Evolutionary conservation across 2,888 invertebrate genomes (phyloP).

Genomic region (Spodoptera littoralis): DNA sequence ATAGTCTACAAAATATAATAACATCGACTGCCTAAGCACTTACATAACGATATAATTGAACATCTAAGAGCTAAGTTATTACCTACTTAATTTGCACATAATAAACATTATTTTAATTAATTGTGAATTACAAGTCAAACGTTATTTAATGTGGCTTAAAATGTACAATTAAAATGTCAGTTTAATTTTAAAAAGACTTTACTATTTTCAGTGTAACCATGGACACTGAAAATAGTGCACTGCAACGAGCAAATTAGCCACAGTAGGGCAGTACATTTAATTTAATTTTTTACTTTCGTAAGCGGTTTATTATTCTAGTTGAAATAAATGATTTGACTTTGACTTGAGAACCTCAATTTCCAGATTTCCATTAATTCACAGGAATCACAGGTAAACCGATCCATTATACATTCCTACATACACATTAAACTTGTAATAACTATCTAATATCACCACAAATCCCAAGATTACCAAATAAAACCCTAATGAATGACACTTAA

Average conservation of each 20-base stretch:
- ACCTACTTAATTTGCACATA: conserved; percentile 1
- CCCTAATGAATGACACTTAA: conserved; percentile 41
- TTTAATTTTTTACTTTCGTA: too few relatives aligned
- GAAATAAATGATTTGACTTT: too few relatives aligned
- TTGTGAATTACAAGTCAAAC: conserved; percentile 2
- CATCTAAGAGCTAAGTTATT: neutral
- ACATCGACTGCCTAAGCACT: conserved; percentile 1
- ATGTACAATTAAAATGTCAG: neutral
- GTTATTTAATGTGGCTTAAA: neutral
- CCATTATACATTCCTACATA: neutral
- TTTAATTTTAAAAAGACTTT: neutral
- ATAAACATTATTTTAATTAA: neutral
- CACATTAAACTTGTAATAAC: neutral
- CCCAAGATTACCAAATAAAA: conserved; percentile 22
- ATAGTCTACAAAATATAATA: conserved; percentile 4
- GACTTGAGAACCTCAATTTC: too few relatives aligned
- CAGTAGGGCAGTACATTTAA: too few relatives aligned
- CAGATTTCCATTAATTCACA: too few relatives aligned
- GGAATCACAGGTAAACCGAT: too few relatives aligned
- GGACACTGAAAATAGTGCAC: too few relatives aligned
- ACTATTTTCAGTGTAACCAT: too few relatives aligned
- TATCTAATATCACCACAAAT: neutral
- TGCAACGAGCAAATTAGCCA: too few relatives aligned
- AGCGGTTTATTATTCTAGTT: too few relatives aligned
- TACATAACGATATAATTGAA: too few relatives aligned